These are phyloP conservation scores for Diadumene lineata DNA, from an alignment of 92 coral and sea anemone species.

Conservation along the genomic window DNA sequence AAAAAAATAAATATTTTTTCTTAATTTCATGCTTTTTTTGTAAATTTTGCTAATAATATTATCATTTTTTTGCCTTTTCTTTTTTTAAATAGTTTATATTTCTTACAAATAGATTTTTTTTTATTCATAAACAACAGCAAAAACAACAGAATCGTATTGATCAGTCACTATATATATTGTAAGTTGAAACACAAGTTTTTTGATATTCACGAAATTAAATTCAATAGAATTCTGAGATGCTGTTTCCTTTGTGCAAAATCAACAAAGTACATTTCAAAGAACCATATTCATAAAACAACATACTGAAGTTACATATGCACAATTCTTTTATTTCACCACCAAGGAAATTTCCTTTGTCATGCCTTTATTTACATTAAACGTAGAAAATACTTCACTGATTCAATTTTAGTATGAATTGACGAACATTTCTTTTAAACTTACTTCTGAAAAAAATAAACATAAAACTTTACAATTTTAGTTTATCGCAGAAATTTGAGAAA, in stretches of 20 bases:
- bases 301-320: neutral
- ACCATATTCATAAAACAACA: neutral
- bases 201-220: neutral
- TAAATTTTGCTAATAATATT: too few species aligned
- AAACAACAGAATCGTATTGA: too few species aligned
- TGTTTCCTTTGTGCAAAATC: neutral
- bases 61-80: neutral
- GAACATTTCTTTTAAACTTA: too few species aligned
- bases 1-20: too few species aligned
- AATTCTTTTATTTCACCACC: neutral
- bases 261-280: neutral
- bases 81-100: too few species aligned
- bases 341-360: constrained; percentile 11
- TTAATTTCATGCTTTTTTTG: too few species aligned
- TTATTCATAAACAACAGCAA: neutral
- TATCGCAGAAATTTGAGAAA: neutral
- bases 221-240: too few species aligned
- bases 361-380: constrained; percentile 7
- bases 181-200: neutral
- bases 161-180: too few species aligned
- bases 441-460: too few species aligned
- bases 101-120: too few species aligned
- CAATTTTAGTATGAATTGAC: neutral
- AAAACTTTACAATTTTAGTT: neutral
- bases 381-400: neutral